These are phyloP conservation scores for Psephotus haematonotus DNA, from an alignment of 2,113 vertebrate species.

Conservation along the genomic window DNA sequence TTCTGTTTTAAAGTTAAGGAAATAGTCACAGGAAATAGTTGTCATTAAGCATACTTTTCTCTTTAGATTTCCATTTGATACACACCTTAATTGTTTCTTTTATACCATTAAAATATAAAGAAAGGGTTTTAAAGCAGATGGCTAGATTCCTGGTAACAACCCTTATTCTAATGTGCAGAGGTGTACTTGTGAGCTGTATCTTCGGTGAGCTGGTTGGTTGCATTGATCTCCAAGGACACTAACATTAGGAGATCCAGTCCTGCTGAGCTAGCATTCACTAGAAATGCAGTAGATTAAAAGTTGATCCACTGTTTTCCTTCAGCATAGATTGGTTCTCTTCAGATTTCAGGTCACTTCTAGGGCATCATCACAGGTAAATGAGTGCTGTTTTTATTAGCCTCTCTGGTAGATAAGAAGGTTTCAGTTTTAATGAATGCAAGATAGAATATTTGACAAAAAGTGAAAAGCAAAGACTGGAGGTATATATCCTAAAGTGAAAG, in stretches of 20 bases:
- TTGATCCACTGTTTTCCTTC: background rate
- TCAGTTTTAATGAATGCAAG: constrained; percentile 50
- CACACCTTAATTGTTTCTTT: background rate
- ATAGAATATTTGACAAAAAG: constrained; percentile 71
- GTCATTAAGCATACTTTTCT: background rate
- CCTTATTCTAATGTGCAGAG: background rate
- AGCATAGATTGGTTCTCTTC: background rate
- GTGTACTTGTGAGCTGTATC: background rate
- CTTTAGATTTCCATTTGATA: background rate
- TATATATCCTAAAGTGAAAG: constrained; percentile 14
- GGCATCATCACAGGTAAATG: constrained; percentile 25
- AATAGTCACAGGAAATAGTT: background rate
- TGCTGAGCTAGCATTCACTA: background rate
- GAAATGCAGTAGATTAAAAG: background rate
- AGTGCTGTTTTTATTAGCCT: constrained; percentile 58
- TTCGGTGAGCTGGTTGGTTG: background rate
- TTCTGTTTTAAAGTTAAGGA: background rate
- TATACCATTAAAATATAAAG: background rate
- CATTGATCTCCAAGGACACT: background rate
- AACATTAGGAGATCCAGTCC: background rate
- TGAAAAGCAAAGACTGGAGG: constrained; percentile 63
- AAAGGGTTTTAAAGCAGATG: background rate
- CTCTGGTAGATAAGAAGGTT: constrained; percentile 65
- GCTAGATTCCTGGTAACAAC: background rate
- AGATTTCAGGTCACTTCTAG: constrained; percentile 53